These are phyloP conservation scores for Limonius californicus DNA, from an alignment of 1,140 invertebrate species.

Conservation along the genomic window DNA sequence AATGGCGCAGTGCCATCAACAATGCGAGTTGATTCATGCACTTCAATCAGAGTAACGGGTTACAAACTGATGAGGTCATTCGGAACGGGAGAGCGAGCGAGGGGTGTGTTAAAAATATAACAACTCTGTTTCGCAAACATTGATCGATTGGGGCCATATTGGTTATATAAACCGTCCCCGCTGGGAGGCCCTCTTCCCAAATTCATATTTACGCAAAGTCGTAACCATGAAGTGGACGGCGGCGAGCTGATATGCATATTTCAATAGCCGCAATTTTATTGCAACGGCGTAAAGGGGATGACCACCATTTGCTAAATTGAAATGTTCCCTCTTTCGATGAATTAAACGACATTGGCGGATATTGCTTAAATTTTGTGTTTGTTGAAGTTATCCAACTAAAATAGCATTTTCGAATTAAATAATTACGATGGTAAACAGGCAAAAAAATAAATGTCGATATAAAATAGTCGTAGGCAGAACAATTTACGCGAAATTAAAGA, in stretches of 20 bases:
- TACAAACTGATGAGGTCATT: constrained; percentile 36
- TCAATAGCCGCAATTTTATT: constrained; percentile 11
- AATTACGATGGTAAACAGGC: no score
- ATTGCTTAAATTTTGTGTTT: no score
- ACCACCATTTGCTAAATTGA: constrained; percentile 11
- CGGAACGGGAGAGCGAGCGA: constrained; percentile 10
- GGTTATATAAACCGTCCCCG: neutral
- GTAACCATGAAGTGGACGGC: constrained; percentile 4
- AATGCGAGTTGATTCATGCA: constrained; percentile 35
- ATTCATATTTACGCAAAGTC: constrained; percentile 4
- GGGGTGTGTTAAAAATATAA: neutral
- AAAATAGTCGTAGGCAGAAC: no score
- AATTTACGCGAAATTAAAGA: no score
- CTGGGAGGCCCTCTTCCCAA: neutral
- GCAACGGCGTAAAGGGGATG: constrained; percentile 5
- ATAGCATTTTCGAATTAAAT: no score
- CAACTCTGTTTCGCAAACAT: neutral
- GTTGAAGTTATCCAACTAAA: no score
- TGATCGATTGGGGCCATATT: constrained; percentile 4
- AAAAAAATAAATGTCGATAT: no score
- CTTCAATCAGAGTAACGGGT: constrained; percentile 34
- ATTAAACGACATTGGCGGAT: no score
- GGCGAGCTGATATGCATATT: neutral
- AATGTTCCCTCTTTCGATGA: neutral
- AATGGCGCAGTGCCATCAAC: constrained; percentile 27